These are phyloP conservation scores for Polyommatus iphigenia DNA, from an alignment of 2,888 invertebrate genomes.

Conservation along the genomic window DNA sequence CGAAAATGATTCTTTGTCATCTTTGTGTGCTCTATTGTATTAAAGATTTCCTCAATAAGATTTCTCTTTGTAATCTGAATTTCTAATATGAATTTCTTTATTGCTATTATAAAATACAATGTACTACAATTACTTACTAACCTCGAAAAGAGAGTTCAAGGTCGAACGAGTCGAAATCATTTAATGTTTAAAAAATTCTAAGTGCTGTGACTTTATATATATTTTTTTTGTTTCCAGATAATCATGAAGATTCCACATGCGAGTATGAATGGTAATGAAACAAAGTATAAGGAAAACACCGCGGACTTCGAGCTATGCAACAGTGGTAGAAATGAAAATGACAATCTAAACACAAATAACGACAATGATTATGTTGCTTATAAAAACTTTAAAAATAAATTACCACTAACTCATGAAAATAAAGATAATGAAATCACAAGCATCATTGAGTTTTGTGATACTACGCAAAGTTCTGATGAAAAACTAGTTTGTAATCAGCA, in stretches of 20 bases:
- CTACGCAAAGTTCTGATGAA: conserved; percentile 17
- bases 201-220: conserved; percentile 4
- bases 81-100: neutral
- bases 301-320: conserved; percentile 42
- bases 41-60: neutral
- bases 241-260: conserved; percentile 65
- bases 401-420: neutral
- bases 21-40: neutral
- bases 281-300: conserved; percentile 47
- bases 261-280: conserved; percentile 65
- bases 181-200: neutral
- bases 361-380: conserved; percentile 4
- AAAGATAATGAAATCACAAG: neutral
- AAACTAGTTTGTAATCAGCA: conserved; percentile 26
- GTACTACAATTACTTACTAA: neutral
- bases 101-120: no score
- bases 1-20: neutral
- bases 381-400: conserved; percentile 22
- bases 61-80: neutral
- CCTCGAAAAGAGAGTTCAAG: neutral
- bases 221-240: conserved; percentile 53
- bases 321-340: conserved; percentile 20
- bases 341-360: conserved; percentile 15
- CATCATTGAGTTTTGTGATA: conserved; percentile 34
- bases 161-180: neutral